Evolutionary conservation across 2,888 invertebrate species (phyloP).

Genomic region (Aproaerema taeniolella): DNA sequence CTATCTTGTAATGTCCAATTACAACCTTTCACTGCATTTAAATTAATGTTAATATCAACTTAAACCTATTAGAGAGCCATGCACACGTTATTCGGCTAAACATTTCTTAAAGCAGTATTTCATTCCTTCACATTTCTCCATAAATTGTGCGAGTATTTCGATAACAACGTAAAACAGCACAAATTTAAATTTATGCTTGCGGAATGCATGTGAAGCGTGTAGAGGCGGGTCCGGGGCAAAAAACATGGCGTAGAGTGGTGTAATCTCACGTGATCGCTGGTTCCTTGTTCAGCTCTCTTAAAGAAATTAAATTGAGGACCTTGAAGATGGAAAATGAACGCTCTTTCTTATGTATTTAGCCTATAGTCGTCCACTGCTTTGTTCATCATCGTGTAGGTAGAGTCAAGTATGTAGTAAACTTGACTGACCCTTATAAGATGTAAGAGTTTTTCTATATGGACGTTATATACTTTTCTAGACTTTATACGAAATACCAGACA

Average conservation of each 20-base stretch:
- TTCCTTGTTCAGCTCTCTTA: constrained; percentile 22
- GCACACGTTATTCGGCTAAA: constrained; percentile 40
- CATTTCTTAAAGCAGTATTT: constrained; percentile 45
- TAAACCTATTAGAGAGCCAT: constrained; percentile 42
- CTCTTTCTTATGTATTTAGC: no score
- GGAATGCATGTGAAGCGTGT: constrained; percentile 63
- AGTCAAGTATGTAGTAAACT: no score
- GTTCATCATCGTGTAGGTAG: no score
- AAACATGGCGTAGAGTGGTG: constrained; percentile 41
- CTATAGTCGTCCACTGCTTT: no score
- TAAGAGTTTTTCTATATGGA: no score
- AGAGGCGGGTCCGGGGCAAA: constrained; percentile 52
- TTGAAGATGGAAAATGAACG: no score
- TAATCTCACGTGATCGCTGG: constrained; percentile 66
- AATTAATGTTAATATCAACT: constrained; percentile 16
- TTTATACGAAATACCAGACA: no score
- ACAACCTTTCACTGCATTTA: constrained; percentile 9
- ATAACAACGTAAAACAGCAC: constrained; percentile 62
- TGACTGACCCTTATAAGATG: no score
- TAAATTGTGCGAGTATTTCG: constrained; percentile 69
- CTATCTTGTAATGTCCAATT: constrained; percentile 7
- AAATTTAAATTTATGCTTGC: constrained; percentile 69
- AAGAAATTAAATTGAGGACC: no score
- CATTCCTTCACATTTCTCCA: constrained; percentile 54
- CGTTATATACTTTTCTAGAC: no score